Percentiles rank a stretch among this genome's conserved stretches.
phyloP scores from a whole-genome alignment of 2,888 invertebrate species.

The Spodoptera littoralis region DNA sequence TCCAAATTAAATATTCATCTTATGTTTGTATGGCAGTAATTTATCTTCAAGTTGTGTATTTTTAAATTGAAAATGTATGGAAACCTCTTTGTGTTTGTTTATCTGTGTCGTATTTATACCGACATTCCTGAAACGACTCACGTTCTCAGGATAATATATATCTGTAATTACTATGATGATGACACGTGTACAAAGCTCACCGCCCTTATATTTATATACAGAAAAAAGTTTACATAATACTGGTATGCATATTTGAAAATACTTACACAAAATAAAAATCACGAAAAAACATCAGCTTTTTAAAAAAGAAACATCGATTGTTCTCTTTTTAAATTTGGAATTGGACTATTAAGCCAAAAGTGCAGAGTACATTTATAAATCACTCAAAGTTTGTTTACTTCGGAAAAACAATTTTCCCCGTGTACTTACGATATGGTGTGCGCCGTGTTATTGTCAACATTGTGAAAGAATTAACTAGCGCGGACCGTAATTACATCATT shows the following conservation, averaged over 20 bases:
- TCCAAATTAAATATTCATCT: slow-evolving; percentile 63
- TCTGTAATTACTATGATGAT: slow-evolving; percentile 57
- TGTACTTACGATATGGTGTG: slow-evolving; percentile 10
- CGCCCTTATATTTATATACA: slow-evolving; percentile 49
- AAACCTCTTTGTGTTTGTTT: slow-evolving; percentile 60
- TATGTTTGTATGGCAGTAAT: slow-evolving; percentile 57
- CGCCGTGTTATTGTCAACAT: slow-evolving; percentile 32
- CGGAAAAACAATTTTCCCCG: slow-evolving; percentile 34
- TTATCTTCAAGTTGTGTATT: slow-evolving; percentile 56
- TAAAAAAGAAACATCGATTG: too few relatives aligned
- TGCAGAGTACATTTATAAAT: too few relatives aligned
- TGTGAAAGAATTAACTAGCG: slow-evolving; percentile 44
- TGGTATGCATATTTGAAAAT: too few relatives aligned
- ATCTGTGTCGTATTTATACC: slow-evolving; percentile 44
- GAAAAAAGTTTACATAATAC: slow-evolving; percentile 41
- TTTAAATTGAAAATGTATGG: slow-evolving; percentile 58
- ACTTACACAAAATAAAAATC: too few relatives aligned
- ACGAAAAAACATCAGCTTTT: too few relatives aligned
- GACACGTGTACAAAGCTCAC: slow-evolving; percentile 54
- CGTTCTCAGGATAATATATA: slow-evolving; percentile 67
- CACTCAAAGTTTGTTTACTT: slow-evolving; percentile 11
- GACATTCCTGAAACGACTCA: slow-evolving; percentile 74
- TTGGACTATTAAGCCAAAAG: too few relatives aligned
- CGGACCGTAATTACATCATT: slow-evolving; percentile 34
- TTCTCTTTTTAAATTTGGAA: too few relatives aligned